phyloP scores from a whole-genome alignment of 2,888 invertebrate species.

The Napeogenes inachia region DNA sequence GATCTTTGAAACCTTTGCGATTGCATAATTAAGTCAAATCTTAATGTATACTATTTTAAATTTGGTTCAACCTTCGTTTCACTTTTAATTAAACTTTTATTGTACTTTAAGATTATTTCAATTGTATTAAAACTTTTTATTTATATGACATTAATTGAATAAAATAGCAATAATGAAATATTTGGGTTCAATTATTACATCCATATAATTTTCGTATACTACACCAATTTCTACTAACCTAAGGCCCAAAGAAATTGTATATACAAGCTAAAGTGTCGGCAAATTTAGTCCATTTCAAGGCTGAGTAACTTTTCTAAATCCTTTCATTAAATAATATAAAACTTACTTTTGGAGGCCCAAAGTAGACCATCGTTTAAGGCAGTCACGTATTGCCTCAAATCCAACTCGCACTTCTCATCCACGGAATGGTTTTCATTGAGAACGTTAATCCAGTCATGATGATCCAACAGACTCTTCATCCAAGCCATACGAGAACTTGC shows the following conservation, averaged over 20 bases:
- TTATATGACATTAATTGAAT: no score
- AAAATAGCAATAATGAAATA: no score
- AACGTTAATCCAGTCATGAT: slow-evolving; percentile 74
- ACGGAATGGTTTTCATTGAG: slow-evolving; percentile 67
- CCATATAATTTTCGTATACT: no score
- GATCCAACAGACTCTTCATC: slow-evolving; percentile 81
- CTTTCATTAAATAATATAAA: neutral
- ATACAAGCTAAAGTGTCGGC: no score
- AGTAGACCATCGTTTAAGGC: slow-evolving; percentile 81
- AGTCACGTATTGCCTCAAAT: slow-evolving; percentile 75
- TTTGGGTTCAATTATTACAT: no score
- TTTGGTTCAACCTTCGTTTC: no score
- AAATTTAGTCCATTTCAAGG: neutral
- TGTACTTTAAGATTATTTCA: no score
- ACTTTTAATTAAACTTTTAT: no score
- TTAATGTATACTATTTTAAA: neutral
- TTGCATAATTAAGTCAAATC: slow-evolving; percentile 17
- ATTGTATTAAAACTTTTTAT: no score
- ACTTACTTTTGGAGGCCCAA: slow-evolving; percentile 90
- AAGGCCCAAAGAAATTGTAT: no score
- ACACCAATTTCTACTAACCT: no score
- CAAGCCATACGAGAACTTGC: slow-evolving; percentile 76
- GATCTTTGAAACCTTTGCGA: slow-evolving; percentile 21
- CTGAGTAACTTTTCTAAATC: neutral
- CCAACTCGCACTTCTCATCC: slow-evolving; percentile 66